Evolutionary conservation across 2,888 invertebrate genomes (phyloP), one percentile per base, ranked within the genome.

Genomic region (Flexamia atlantica): DNA sequence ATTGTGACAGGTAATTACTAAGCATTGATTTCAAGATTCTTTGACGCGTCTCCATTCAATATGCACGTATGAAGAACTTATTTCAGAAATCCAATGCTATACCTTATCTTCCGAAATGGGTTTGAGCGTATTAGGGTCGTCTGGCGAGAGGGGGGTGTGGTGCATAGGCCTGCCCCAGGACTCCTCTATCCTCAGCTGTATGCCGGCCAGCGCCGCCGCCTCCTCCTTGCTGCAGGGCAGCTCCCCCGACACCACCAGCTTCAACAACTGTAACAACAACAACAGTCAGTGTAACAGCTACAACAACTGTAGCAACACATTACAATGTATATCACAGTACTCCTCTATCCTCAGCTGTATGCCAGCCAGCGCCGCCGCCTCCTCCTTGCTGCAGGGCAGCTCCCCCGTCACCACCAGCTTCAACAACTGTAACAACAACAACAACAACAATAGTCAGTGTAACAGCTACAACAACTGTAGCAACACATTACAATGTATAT

Each of bases 141-240:
- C 87, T 3, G 88, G 88, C n/a, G 88, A 88, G 36, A 86, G 82
- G 30, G 87, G 86, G 50, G 84, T 87, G 50, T 79, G 83, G 80
- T 85, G 83, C 25, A 76, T 68, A 32, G 89, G 88, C 64, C 89
- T 87, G 3, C 90, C 90, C 91, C 91, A 91, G 88, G 91, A 92
- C 87, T 92, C 92, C 87, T 93, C 93, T 23, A 94, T 91, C 82
- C 93, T 91, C 20, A 93, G 90, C 89, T 94, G 93, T 82, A 94
- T 93, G 60, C 93, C 92, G 9, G 94, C 94, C 84, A 94, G 89
- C 10, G 92, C 91, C 0, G 93, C 93, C 0, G 93, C 93, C 87
- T 94, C 93, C 86, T 93, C 93, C 87, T 92, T 92, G 83, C 92
- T 91, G 89, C 93, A 93, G 1, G 93, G 93, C 85, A 94, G 88